A percentile compares a stretch with the other conserved stretches of the same genome.
phyloP scores from a whole-genome alignment of 2,113 vertebrate species.

The Bombycilla garrulus region DNA sequence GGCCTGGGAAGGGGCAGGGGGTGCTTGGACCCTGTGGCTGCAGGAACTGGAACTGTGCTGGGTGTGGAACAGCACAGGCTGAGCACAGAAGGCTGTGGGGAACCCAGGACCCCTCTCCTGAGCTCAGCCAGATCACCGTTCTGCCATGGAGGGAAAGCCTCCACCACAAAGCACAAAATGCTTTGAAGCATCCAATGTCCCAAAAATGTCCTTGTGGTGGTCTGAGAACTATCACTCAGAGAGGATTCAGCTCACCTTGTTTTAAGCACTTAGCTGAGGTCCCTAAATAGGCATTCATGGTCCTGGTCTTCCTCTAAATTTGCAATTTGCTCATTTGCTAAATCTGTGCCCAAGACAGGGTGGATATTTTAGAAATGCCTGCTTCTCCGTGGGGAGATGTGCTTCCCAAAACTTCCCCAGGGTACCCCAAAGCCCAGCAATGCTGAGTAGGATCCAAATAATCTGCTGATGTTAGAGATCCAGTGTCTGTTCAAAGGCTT shows the following conservation, averaged over 20 bases:
- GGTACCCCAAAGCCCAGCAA: not conserved
- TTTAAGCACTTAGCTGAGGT: not conserved
- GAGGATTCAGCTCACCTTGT: not conserved
- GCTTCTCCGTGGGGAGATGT: not conserved
- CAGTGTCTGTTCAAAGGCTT: not conserved
- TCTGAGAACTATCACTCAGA: not conserved
- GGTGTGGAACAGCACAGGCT: not conserved
- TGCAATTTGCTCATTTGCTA: not conserved
- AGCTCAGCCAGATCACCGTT: not conserved
- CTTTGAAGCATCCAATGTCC: not conserved
- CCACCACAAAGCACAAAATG: not conserved
- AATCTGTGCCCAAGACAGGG: not conserved
- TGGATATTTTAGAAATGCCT: not conserved
- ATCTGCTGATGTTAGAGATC: not conserved
- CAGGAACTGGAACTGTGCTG: rapidly evolving
- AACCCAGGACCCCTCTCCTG: not conserved
- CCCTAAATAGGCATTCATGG: not conserved
- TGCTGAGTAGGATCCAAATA: not conserved
- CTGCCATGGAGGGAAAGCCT: rapidly evolving
- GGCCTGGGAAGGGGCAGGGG: not conserved
- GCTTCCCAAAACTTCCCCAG: not conserved
- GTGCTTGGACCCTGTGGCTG: rapidly evolving
- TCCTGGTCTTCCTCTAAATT: not conserved
- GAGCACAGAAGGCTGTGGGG: not conserved
- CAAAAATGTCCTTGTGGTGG: rapidly evolving